Evolutionary conservation across 2,113 vertebrate species (phyloP).

Genomic region (Petaurus breviceps): DNA sequence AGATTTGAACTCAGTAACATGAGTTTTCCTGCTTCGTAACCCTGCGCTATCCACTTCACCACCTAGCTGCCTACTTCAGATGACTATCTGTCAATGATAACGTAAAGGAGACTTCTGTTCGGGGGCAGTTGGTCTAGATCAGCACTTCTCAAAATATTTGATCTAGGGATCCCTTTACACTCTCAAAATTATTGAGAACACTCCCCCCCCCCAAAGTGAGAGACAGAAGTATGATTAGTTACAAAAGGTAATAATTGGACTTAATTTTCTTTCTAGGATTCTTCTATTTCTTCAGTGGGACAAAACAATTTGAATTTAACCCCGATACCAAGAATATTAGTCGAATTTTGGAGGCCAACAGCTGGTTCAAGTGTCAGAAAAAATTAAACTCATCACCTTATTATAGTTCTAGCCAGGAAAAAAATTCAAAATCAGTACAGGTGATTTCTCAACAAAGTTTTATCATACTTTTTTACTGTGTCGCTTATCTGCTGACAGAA

Average conservation of each 20-base stretch:
- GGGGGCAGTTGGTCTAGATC: neutral
- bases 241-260: neutral
- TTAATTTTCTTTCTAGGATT: slow-evolving; percentile 85
- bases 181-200: neutral
- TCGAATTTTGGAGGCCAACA: slow-evolving; percentile 85
- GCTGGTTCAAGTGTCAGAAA: slow-evolving; percentile 89
- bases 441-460: slow-evolving; percentile 26
- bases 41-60: neutral
- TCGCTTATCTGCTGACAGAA: slow-evolving; percentile 53
- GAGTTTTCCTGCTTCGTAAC: neutral
- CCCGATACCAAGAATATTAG: slow-evolving; percentile 85
- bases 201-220: neutral
- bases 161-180: neutral
- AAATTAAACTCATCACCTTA: slow-evolving; percentile 40
- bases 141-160: neutral
- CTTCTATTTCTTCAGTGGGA: slow-evolving; percentile 90
- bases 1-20: neutral
- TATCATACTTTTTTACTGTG: slow-evolving; percentile 47
- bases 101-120: neutral
- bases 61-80: neutral
- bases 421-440: neutral
- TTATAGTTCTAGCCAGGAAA: neutral
- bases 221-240: neutral
- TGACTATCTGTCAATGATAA: neutral
- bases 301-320: slow-evolving; percentile 89